Conservation (phyloP, 2,888 invertebrate species). For the Ametastegia equiseti region DNA sequence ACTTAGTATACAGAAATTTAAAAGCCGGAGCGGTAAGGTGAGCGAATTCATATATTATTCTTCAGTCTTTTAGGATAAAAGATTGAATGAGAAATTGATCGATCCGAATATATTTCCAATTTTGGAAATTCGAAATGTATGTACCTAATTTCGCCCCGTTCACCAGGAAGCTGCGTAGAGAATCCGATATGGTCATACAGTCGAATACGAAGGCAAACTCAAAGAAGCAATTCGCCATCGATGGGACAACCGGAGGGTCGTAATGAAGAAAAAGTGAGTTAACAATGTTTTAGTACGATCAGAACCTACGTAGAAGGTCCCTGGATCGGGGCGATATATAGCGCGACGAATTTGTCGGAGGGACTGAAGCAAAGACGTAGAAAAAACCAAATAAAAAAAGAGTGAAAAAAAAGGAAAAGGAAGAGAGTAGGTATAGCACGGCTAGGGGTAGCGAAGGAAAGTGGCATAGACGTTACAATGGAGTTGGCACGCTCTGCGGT, state of each 20-base stretch:
- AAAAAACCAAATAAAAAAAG: not conserved
- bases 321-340: slow-evolving; percentile 11
- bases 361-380: not conserved
- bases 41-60: no score
- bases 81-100: no score
- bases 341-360: slow-evolving; percentile 29
- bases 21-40: not conserved
- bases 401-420: not conserved
- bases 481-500: slow-evolving; percentile 75
- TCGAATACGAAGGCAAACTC: not conserved
- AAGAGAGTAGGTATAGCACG: not conserved
- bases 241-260: slow-evolving; percentile 29
- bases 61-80: no score
- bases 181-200: not conserved
- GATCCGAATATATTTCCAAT: no score
- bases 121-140: no score
- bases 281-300: slow-evolving; percentile 32
- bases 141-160: no score
- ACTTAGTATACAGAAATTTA: not conserved
- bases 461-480: slow-evolving; percentile 69
- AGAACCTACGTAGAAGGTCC: slow-evolving; percentile 14
- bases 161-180: not conserved
- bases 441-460: slow-evolving; percentile 48
- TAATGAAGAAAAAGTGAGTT: slow-evolving; percentile 43
- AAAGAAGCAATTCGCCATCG: slow-evolving; percentile 28